A percentile compares a stretch with the other conserved stretches of the same genome.
Conservation (phyloP, 2,797 vertebrate species). For the Ibycter americanus region DNA sequence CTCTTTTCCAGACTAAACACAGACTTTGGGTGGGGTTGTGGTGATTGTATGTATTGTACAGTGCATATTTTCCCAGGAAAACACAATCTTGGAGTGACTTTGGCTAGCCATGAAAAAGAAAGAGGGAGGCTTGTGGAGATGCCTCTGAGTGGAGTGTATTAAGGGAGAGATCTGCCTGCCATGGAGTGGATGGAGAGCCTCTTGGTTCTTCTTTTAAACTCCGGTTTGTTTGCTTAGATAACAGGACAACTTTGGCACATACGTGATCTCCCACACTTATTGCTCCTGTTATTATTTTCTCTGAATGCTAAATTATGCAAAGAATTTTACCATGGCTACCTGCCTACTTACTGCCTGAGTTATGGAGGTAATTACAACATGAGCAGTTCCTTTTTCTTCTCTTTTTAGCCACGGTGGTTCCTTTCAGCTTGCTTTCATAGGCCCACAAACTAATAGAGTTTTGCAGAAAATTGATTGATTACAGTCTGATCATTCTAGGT, state of each 20-base stretch:
- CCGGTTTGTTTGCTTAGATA: neutral
- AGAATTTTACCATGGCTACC: constrained; percentile 23
- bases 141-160: neutral
- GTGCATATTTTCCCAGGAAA: constrained; percentile 69
- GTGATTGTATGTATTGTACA: constrained; percentile 52
- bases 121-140: neutral
- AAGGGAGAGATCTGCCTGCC: neutral
- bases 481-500: constrained; percentile 71
- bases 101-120: constrained; percentile 44
- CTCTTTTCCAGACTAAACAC: constrained; percentile 69
- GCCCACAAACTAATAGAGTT: constrained; percentile 35
- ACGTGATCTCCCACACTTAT: neutral
- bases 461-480: constrained; percentile 76
- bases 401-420: neutral
- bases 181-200: neutral
- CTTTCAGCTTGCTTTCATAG: constrained; percentile 56
- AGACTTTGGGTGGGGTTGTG: constrained; percentile 66
- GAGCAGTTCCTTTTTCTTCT: neutral
- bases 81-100: constrained; percentile 31
- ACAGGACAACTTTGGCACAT: neutral
- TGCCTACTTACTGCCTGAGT: neutral
- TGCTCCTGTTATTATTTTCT: constrained; percentile 11
- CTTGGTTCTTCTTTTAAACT: neutral
- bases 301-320: neutral
- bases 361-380: neutral